Evolutionary conservation across 1,140 invertebrate species (phyloP).

Genomic region (Drosophila guanche): DNA sequence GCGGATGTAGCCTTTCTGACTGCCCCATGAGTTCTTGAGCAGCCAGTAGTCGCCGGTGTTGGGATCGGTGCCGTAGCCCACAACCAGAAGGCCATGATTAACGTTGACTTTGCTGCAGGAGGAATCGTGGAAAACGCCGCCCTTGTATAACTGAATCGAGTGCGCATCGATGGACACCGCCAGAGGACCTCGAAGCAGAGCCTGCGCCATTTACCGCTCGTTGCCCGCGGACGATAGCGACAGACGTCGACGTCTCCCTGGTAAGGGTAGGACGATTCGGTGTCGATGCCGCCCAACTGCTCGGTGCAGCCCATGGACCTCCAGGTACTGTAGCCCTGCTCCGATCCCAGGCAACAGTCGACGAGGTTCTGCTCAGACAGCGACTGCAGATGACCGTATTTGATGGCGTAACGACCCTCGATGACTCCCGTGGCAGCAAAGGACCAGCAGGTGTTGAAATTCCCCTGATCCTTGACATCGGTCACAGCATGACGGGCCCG

Average conservation of each 20-base stretch:
- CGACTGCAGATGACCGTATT: slow-evolving; percentile 2
- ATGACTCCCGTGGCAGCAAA: slow-evolving; percentile 6
- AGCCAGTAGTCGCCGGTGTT: slow-evolving; percentile 7
- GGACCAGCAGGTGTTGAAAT: slow-evolving; percentile 1
- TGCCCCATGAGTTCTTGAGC: slow-evolving; percentile 15
- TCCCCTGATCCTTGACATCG: background rate
- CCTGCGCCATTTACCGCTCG: slow-evolving; percentile 9
- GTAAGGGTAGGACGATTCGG: slow-evolving; percentile 10
- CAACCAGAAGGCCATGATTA: background rate
- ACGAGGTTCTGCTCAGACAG: slow-evolving; percentile 10
- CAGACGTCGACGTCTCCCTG: background rate
- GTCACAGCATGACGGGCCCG: slow-evolving; percentile 4
- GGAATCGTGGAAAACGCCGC: background rate
- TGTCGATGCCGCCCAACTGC: slow-evolving; percentile 4
- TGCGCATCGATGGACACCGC: background rate
- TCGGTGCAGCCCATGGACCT: background rate
- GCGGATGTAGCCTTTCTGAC: background rate
- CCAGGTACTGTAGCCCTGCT: background rate
- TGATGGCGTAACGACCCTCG: slow-evolving; percentile 10
- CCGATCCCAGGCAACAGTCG: background rate
- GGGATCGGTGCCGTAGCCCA: slow-evolving; percentile 6
- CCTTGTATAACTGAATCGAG: background rate
- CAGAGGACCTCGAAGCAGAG: background rate
- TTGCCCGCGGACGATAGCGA: background rate
- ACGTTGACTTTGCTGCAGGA: background rate